phyloP scores from a whole-genome alignment of 2,888 invertebrate species.

The Celastrina argiolus region DNA sequence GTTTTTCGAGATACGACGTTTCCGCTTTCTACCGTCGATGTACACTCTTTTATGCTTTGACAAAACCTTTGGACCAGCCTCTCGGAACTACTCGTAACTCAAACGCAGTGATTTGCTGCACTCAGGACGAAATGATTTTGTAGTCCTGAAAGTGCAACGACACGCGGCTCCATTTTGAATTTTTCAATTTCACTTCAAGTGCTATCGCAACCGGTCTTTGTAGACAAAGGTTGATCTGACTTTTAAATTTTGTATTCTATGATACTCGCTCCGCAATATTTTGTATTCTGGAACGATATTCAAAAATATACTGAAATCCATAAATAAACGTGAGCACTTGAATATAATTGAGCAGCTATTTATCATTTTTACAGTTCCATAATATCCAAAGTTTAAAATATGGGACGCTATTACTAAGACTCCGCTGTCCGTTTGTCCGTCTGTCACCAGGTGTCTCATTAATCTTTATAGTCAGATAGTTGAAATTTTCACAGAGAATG shows the following conservation, averaged over 20 bases:
- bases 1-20: no score
- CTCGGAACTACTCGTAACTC: neutral
- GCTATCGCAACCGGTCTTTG: neutral
- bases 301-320: neutral
- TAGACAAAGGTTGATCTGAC: slow-evolving; percentile 5
- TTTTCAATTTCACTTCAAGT: neutral
- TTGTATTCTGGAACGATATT: neutral
- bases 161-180: neutral
- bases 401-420: no score
- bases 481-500: no score
- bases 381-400: no score
- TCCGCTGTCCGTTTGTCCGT: no score
- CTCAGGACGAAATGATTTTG: neutral
- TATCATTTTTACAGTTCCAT: no score
- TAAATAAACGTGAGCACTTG: neutral
- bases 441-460: no score
- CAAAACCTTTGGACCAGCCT: neutral
- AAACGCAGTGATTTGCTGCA: neutral
- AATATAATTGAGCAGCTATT: neutral
- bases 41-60: no score
- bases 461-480: no score
- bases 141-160: neutral
- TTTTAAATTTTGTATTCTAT: slow-evolving; percentile 2
- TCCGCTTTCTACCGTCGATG: no score
- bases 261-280: neutral